Base-by-base conservation (phyloP, 1,140 invertebrate species). In the Pseudomyrmex cubaensis region DNA sequence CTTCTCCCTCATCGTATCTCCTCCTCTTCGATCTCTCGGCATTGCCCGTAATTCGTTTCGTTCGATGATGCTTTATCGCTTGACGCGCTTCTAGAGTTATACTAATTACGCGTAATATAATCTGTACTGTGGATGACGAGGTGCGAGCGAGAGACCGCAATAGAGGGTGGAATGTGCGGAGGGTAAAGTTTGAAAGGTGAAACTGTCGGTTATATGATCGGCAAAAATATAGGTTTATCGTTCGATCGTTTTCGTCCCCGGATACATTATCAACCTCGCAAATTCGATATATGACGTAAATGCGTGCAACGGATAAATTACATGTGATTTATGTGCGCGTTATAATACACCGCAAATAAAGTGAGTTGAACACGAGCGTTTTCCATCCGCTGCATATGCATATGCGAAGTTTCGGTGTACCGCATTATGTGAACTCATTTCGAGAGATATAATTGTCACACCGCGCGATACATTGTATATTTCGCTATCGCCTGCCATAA, bases 51-150 rank as follows among this genome's bases (percentile, higher is more conserved):
- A 63, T 44, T 44, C 50, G 13, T 62, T 67, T 54, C 35, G 77
- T 61, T 86, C 84, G 52, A 63, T 54, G 64, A 84, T 84, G 52
- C 50, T 86, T 86, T 69, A 86, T 86, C 78, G 59, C 84, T 2
- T 8, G 61, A 13, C 22, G 52, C 35, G 52, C 35, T 56, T 80
- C 76, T 70, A 72, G 46, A 70, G 66, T 80, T 80, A 70, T 80
- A 80, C 76, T 80, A 80, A 80, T 80, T 80, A 80, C 44, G 76
- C 76, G 76, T 80, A 80, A 80, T 80, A 72, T 61, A 80, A 80
- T 80, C 76, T 54, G 44, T 12, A 54, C 67, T 54, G 35, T 35
- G 20, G 76, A 20, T 20, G 20, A 61, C 8, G 66, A 80, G 76
- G 76, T 80, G 76, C 54, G 54, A 70, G 67, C 72, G 78, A 56